Conservation (phyloP, 2,113 vertebrate species). For the Mobula birostris region DNA sequence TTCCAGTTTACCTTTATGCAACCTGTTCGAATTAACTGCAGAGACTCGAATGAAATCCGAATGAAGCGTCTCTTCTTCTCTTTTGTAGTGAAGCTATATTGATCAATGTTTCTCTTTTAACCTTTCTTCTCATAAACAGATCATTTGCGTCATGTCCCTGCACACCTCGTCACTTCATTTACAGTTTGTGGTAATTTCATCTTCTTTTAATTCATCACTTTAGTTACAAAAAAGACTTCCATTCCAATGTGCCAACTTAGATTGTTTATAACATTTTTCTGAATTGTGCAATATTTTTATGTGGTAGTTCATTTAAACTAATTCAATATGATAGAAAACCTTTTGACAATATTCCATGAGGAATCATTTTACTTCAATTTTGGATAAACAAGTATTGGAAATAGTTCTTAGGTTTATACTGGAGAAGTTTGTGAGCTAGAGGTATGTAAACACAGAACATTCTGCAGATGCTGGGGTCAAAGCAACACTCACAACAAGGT, state of each 20-base stretch:
- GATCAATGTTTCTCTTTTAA: background rate
- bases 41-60: background rate
- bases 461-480: too few species aligned
- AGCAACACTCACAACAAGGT: too few species aligned
- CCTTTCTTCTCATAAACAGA: background rate
- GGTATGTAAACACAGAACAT: too few species aligned
- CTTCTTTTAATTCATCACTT: background rate
- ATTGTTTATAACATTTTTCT: background rate
- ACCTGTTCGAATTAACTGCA: background rate
- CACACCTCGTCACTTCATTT: background rate
- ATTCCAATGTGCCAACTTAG: background rate
- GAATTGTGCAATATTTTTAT: background rate
- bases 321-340: background rate
- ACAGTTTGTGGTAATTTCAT: background rate
- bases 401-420: background rate
- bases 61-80: background rate
- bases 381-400: background rate
- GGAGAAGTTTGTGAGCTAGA: background rate
- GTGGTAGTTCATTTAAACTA: background rate
- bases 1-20: background rate
- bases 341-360: background rate
- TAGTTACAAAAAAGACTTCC: background rate
- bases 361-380: background rate
- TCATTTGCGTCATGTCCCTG: constrained; percentile 7
- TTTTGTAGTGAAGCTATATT: constrained; percentile 25